Evolutionary conservation across 2,113 vertebrate species (phyloP).

Genomic region (Nothobranchius kuhntae): DNA sequence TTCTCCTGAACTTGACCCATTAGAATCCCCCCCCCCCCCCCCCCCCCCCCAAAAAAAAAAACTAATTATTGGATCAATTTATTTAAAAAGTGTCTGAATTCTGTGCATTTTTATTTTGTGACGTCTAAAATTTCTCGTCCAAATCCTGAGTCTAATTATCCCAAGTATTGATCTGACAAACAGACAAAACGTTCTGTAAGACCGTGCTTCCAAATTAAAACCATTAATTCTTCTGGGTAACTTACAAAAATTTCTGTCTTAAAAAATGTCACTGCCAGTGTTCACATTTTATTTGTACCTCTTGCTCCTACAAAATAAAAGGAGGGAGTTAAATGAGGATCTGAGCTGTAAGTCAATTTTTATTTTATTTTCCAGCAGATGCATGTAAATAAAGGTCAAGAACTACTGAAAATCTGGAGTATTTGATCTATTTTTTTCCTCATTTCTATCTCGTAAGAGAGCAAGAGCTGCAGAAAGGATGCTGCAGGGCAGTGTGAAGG

Average conservation of each 20-base stretch:
- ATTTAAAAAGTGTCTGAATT: background rate
- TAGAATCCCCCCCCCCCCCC: too few relatives aligned
- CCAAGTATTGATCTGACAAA: background rate
- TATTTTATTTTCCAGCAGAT: conserved; percentile 88
- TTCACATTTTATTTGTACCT: conserved; percentile 45
- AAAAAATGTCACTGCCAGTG: conserved; percentile 56
- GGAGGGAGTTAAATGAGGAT: conserved; percentile 60
- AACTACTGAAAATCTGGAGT: conserved; percentile 70
- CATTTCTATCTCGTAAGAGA: conserved; percentile 21
- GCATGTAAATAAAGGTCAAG: conserved; percentile 98
- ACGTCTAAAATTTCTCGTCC: background rate
- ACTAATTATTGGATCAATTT: background rate
- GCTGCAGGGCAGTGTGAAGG: conserved; percentile 38
- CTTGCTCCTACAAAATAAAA: conserved; percentile 51
- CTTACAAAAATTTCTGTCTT: background rate
- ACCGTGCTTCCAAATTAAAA: conserved; percentile 15
- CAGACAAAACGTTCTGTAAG: background rate
- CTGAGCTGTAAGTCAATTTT: conserved; percentile 87
- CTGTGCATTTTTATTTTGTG: background rate
- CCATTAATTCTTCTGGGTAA: conserved; percentile 7
- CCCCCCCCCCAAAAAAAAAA: too few relatives aligned
- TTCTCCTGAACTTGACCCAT: too few relatives aligned
- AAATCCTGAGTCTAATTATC: background rate
- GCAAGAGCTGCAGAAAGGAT: conserved; percentile 46
- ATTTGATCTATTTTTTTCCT: conserved; percentile 4